phyloP scores from a whole-genome alignment of 1,140 invertebrate genomes.

The Brachionus asplanchnoidis region DNA sequence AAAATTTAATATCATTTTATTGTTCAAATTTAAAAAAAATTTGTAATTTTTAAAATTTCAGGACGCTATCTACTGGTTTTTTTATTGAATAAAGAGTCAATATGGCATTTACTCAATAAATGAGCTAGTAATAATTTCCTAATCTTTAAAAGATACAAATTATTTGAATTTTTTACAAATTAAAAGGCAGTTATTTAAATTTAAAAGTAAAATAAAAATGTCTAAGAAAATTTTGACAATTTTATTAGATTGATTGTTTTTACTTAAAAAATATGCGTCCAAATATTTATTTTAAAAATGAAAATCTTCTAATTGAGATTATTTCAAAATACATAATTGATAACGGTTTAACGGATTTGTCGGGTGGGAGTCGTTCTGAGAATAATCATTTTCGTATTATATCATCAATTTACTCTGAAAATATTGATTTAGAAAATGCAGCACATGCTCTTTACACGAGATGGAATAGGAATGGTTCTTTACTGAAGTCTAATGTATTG shows the following conservation, averaged over 20 bases:
- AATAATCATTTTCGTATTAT: not conserved
- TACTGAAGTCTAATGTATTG: not conserved
- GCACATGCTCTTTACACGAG: not conserved
- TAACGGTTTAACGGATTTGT: not conserved
- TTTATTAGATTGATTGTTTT: too few relatives aligned
- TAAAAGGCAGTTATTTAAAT: too few relatives aligned
- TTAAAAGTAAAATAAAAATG: too few relatives aligned
- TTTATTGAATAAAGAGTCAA: too few relatives aligned
- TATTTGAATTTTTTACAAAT: too few relatives aligned
- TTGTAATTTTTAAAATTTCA: not conserved
- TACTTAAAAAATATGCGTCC: not conserved
- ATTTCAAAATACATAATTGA: not conserved
- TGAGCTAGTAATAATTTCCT: too few relatives aligned
- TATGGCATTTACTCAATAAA: too few relatives aligned
- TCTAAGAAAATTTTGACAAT: too few relatives aligned
- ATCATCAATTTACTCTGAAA: not conserved
- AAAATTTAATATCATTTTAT: too few relatives aligned
- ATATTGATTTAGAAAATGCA: not conserved
- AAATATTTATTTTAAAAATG: not conserved
- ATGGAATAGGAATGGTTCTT: not conserved
- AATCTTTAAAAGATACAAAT: too few relatives aligned
- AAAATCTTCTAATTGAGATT: not conserved
- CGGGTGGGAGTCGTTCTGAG: not conserved
- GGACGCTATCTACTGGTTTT: too few relatives aligned
- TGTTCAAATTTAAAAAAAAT: too few relatives aligned